Conservation (phyloP, 2,797 vertebrate genomes). For the Pogoniulus pusillus region DNA sequence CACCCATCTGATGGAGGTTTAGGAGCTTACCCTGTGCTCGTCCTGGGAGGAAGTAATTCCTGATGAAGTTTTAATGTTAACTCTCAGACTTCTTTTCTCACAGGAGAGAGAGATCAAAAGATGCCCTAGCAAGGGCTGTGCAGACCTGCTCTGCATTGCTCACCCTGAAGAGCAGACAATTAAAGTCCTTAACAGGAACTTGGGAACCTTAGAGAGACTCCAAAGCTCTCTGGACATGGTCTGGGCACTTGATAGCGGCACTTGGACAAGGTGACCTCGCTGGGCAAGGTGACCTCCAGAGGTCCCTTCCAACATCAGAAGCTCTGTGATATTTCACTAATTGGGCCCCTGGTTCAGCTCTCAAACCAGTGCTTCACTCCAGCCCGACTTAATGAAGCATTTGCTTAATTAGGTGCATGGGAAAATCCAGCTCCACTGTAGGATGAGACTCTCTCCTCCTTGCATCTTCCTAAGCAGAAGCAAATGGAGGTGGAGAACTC, state of each 20-base stretch:
- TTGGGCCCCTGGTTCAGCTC: rapidly evolving
- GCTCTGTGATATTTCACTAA: background rate
- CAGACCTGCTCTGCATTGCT: background rate
- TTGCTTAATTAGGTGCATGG: background rate
- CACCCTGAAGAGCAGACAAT: background rate
- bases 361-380: background rate
- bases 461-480: background rate
- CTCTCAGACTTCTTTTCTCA: background rate
- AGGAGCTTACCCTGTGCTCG: background rate
- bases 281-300: background rate
- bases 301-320: background rate
- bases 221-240: background rate
- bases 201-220: background rate
- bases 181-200: background rate
- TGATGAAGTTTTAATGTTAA: background rate
- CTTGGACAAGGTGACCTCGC: background rate
- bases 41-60: background rate
- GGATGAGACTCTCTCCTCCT: background rate
- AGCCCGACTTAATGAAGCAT: background rate
- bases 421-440: background rate
- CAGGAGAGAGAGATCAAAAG: background rate
- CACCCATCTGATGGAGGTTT: background rate
- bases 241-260: background rate
- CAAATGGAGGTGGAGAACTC: background rate
- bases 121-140: background rate